Evolutionary conservation across 2,113 vertebrate genomes (phyloP), one percentile per base, ranked within the genome.

Genomic region (Limnothrissa miodon): DNA sequence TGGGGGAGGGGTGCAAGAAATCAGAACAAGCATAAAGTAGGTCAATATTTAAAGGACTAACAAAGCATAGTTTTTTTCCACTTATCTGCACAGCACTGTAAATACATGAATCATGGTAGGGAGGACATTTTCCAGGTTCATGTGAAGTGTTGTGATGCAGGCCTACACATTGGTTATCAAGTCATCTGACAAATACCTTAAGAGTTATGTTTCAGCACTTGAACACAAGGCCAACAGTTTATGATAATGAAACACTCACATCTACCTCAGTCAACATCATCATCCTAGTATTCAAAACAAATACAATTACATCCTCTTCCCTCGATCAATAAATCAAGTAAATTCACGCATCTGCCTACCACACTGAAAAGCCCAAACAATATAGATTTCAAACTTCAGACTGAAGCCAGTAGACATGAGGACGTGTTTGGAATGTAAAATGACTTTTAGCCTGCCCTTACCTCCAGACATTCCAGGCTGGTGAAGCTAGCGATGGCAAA

Each of bases 401-500:
- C 87, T 84, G 86, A 70, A 59, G 79, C 23, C 80, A 19, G 51
- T 45, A 45, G 45, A 53, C 66, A 83, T 45, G 51, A 79, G 81
- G 53, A 82, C 80, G 87, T 84, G 85, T 84, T 70, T 11, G 45
- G 81, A 82, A 85, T 83, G 89, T 79, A 80, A 89, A 88, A 84
- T 66, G 81, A 86, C 74, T 80, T 78, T 33, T 66, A 53, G 82
- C 39, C 84, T 74, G 13, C 9, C 74, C 91, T 93, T 93, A 99
- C 97, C 97, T 98, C 96, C 90, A 99, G 93, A 89, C 96, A 94
- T 90, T 97, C 96, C 93, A 98, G 93, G 88, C 96, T 97, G 93
- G 93, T 95, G 95, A 98, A 98, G 86, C 97, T 98, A 94, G 96
- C 89, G 45, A 99, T 98, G 87, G 97, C 96, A 93, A 99, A 98